Conservation (phyloP, 1,140 invertebrate genomes). For the Monomorium pharaonis region DNA sequence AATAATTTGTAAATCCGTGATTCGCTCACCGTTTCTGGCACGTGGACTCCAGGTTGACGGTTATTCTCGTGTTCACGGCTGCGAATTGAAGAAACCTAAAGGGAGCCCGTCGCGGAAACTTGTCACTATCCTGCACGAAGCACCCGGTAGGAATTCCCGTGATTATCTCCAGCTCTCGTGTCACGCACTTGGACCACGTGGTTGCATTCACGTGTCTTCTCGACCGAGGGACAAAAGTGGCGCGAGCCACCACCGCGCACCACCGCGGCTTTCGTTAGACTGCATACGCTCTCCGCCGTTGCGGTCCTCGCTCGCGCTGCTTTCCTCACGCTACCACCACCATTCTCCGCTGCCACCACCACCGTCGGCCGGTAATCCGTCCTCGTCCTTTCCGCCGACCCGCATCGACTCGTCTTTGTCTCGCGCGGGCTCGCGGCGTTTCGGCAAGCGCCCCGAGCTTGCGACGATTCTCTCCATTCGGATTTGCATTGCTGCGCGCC, state of each 20-base stretch:
- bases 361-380: neutral
- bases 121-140: conserved; percentile 31
- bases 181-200: conserved; percentile 76
- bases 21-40: conserved; percentile 85
- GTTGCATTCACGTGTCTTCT: conserved; percentile 71
- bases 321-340: conserved; percentile 30
- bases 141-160: conserved; percentile 24
- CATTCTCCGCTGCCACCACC: neutral
- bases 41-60: conserved; percentile 86
- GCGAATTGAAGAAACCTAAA: conserved; percentile 11
- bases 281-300: conserved; percentile 66
- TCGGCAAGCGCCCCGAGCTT: conserved; percentile 67
- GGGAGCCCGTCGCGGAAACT: conserved; percentile 35
- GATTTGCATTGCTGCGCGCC: conserved; percentile 44
- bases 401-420: conserved; percentile 30
- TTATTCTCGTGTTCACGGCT: conserved; percentile 81
- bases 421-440: conserved; percentile 52
- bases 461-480: conserved; percentile 61
- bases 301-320: conserved; percentile 57
- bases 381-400: conserved; percentile 39
- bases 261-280: conserved; percentile 77
- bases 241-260: conserved; percentile 75
- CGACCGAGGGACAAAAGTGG: conserved; percentile 59
- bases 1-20: neutral
- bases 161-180: conserved; percentile 42